Evolutionary conservation across 2,797 vertebrate species (phyloP).

Genomic region (Lacerta agilis): DNA sequence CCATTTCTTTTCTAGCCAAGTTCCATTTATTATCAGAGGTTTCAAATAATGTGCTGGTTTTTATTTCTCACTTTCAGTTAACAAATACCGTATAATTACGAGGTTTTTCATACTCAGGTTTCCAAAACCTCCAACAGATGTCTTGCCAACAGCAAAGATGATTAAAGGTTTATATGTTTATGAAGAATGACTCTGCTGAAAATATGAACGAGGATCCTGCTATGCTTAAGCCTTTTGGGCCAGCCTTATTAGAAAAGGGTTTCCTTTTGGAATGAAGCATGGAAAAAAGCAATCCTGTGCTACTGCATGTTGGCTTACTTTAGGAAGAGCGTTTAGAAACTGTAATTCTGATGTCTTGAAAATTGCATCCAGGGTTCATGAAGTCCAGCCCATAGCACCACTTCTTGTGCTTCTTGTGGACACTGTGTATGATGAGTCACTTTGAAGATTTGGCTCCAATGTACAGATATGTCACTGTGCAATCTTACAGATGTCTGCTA

Average conservation of each 20-base stretch:
- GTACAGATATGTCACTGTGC: not conserved
- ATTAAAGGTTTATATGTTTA: slow-evolving; percentile 61
- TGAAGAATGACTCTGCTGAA: slow-evolving; percentile 61
- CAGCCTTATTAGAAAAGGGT: slow-evolving; percentile 41
- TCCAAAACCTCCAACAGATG: slow-evolving; percentile 60
- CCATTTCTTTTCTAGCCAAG: slow-evolving; percentile 50
- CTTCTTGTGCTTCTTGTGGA: not conserved
- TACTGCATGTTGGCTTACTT: slow-evolving; percentile 7
- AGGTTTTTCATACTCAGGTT: slow-evolving; percentile 60
- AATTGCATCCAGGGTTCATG: not conserved
- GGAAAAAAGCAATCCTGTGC: not conserved
- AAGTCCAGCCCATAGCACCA: not conserved
- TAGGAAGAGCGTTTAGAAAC: not conserved
- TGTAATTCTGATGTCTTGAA: not conserved
- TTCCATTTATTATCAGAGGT: slow-evolving; percentile 66
- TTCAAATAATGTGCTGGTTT: slow-evolving; percentile 55
- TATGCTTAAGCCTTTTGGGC: slow-evolving; percentile 58
- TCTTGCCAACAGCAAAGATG: slow-evolving; percentile 65
- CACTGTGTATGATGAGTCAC: not conserved
- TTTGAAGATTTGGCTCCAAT: not conserved
- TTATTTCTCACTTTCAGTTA: slow-evolving; percentile 69
- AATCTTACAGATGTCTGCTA: not conserved
- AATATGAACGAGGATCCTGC: slow-evolving; percentile 60
- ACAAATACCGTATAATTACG: slow-evolving; percentile 58
- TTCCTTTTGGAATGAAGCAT: slow-evolving; percentile 51